phyloP scores from a whole-genome alignment of 2,113 vertebrate genomes.

The Aleadryas rufinucha region DNA sequence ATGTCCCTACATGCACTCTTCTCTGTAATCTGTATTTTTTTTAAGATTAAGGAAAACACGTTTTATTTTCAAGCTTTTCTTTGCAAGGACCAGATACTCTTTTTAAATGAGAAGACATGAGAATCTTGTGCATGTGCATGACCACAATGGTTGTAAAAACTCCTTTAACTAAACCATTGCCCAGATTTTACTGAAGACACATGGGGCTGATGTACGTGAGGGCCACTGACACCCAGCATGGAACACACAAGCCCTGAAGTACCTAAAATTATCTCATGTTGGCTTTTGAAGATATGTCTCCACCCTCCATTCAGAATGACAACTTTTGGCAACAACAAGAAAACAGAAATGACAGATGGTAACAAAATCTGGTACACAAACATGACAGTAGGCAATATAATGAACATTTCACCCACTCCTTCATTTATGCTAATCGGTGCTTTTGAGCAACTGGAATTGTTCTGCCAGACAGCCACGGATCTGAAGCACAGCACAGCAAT shows the following conservation, averaged over 20 bases:
- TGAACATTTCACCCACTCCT: constrained; percentile 45
- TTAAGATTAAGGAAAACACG: background rate
- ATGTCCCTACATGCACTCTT: background rate
- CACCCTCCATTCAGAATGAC: constrained; percentile 62
- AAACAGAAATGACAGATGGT: constrained; percentile 67
- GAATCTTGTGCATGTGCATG: background rate
- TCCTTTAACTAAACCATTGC: background rate
- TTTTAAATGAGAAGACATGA: background rate
- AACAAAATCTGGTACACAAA: constrained; percentile 65
- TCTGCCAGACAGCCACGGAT: constrained; percentile 4
- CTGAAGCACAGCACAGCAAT: background rate
- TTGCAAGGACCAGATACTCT: background rate
- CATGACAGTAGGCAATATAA: constrained; percentile 59
- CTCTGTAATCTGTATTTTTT: background rate
- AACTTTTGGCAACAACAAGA: constrained; percentile 59
- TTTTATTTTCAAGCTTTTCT: background rate
- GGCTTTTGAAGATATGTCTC: constrained; percentile 19
- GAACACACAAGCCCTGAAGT: background rate
- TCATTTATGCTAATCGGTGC: constrained; percentile 25
- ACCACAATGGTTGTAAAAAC: background rate
- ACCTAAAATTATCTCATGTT: constrained; percentile 38
- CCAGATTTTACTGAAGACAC: background rate
- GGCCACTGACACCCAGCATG: background rate
- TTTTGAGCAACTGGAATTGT: constrained; percentile 37
- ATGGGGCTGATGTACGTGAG: background rate